Evolutionary conservation across 2,888 invertebrate species (phyloP).

Genomic region (Nysson spinosus): DNA sequence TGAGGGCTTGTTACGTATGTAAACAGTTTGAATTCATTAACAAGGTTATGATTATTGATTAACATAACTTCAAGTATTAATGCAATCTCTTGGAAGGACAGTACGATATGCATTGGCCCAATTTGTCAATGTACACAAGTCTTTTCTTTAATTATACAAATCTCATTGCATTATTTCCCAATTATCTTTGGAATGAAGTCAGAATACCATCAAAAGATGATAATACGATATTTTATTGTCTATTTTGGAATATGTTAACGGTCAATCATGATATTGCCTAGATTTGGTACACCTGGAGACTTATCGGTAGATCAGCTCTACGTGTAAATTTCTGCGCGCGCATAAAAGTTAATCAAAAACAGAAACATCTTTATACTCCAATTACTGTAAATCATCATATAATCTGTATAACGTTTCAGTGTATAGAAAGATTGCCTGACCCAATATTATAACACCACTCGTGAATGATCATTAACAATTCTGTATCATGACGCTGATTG

Average conservation of each 20-base stretch:
- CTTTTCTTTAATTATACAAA: slow-evolving; percentile 21
- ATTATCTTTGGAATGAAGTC: slow-evolving; percentile 9
- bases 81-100: slow-evolving; percentile 60
- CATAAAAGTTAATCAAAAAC: too few relatives aligned
- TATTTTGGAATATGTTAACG: too few relatives aligned
- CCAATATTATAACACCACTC: neutral
- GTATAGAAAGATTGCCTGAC: slow-evolving; percentile 4
- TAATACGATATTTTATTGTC: slow-evolving; percentile 15
- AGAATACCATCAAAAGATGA: slow-evolving; percentile 12
- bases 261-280: slow-evolving; percentile 3
- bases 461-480: slow-evolving; percentile 11
- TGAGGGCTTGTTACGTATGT: slow-evolving; percentile 40
- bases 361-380: too few relatives aligned
- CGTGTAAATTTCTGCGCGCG: too few relatives aligned
- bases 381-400: too few relatives aligned
- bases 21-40: slow-evolving; percentile 63
- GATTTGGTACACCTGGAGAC: too few relatives aligned
- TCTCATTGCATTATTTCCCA: slow-evolving; percentile 8
- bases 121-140: slow-evolving; percentile 34
- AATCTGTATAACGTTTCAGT: too few relatives aligned
- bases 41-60: slow-evolving; percentile 55
- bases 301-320: too few relatives aligned
- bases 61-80: slow-evolving; percentile 52
- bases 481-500: slow-evolving; percentile 4
- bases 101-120: slow-evolving; percentile 68